Percentiles rank a stretch among this genome's conserved stretches.
Evolutionary conservation across 2,113 vertebrate species (phyloP).

Genomic region (Xyliphius kryptos): DNA sequence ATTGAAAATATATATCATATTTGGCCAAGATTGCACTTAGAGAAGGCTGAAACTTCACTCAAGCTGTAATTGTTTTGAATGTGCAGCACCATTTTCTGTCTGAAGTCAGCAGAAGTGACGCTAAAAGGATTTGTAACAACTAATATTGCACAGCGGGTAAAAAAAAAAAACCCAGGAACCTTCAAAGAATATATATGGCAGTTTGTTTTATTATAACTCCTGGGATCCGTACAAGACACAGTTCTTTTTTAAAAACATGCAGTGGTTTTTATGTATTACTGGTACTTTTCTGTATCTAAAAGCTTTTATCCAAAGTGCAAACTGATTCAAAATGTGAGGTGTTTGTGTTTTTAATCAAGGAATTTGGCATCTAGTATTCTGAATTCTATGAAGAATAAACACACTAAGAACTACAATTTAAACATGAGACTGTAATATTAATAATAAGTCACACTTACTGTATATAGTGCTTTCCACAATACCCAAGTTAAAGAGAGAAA

Average conservation of each 20-base stretch:
- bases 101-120: background rate
- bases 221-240: background rate
- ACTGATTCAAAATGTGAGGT: background rate
- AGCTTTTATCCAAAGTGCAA: background rate
- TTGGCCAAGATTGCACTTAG: background rate
- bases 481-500: too few relatives aligned
- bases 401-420: background rate
- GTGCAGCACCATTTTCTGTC: background rate
- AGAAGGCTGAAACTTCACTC: background rate
- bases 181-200: background rate
- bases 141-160: background rate
- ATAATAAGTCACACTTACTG: too few relatives aligned
- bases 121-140: background rate
- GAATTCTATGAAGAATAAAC: background rate
- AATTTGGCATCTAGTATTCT: background rate
- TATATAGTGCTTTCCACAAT: too few relatives aligned
- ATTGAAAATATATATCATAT: background rate
- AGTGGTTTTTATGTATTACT: too few relatives aligned
- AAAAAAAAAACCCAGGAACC: background rate
- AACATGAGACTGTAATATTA: too few relatives aligned
- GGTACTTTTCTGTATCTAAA: background rate
- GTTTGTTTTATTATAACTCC: background rate
- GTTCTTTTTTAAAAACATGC: background rate
- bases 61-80: background rate
- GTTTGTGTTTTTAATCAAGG: background rate